Evolutionary conservation across 1,140 invertebrate genomes (phyloP).

Genomic region (Hycleus phaleratus): DNA sequence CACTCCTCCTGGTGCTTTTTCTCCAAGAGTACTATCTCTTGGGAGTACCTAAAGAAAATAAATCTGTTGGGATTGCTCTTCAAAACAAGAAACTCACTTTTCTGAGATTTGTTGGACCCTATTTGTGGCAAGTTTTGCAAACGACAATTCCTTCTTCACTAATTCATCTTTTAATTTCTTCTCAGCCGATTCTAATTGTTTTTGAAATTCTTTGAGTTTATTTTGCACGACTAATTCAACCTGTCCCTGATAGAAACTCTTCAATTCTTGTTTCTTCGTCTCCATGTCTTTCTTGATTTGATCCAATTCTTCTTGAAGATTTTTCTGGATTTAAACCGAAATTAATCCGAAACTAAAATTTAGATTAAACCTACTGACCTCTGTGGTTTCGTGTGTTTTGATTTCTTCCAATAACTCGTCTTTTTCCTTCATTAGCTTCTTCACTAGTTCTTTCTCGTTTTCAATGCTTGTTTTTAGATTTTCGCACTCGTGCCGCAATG

Average conservation of each 20-base stretch:
- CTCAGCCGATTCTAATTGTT: constrained; percentile 61
- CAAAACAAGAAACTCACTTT: constrained; percentile 45
- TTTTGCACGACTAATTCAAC: constrained; percentile 65
- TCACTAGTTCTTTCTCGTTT: constrained; percentile 45
- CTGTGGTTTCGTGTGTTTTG: constrained; percentile 44
- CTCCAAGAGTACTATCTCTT: constrained; percentile 66
- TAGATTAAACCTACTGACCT: constrained; percentile 38
- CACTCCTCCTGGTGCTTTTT: constrained; percentile 70
- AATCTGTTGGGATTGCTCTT: background rate
- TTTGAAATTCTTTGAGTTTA: constrained; percentile 71
- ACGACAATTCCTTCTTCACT: constrained; percentile 54
- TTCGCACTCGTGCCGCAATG: constrained; percentile 48
- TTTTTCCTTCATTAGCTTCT: constrained; percentile 46
- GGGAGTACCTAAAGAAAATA: constrained; percentile 49
- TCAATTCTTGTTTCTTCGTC: constrained; percentile 56
- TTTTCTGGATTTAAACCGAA: constrained; percentile 19
- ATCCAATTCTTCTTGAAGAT: constrained; percentile 46
- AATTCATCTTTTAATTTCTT: constrained; percentile 55
- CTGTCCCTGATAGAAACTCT: constrained; percentile 70
- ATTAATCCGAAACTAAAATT: too few relatives aligned
- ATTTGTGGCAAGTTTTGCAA: constrained; percentile 59
- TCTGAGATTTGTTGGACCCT: constrained; percentile 65
- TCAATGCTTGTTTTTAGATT: constrained; percentile 45
- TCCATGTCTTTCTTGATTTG: constrained; percentile 51
- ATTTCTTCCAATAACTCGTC: constrained; percentile 41